A percentile compares a stretch with the other conserved stretches of the same genome.
Conservation (phyloP, 2,888 invertebrate species). For the Dexiosoma caninum region DNA sequence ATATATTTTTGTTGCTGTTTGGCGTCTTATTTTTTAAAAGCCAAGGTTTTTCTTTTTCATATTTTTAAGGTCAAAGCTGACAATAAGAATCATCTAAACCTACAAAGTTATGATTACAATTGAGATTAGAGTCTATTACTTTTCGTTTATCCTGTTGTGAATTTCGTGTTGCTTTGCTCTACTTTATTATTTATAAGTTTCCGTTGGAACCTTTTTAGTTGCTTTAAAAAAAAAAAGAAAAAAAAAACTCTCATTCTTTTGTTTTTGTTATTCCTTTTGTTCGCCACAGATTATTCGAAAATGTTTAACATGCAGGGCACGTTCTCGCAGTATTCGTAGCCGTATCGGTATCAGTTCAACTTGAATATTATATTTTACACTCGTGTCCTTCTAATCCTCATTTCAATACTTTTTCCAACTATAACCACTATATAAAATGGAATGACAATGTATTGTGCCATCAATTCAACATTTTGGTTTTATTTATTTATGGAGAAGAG, state of each 20-base stretch:
- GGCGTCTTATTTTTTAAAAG: too few relatives aligned
- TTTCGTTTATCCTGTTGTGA: slow-evolving; percentile 33
- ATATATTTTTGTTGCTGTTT: too few relatives aligned
- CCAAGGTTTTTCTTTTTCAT: too few relatives aligned
- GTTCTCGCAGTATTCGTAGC: slow-evolving; percentile 15
- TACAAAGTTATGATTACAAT: slow-evolving; percentile 21
- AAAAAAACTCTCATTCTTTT: too few relatives aligned
- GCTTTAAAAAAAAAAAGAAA: too few relatives aligned
- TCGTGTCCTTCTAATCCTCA: slow-evolving; percentile 42
- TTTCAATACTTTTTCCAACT: slow-evolving; percentile 27
- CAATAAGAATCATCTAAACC: neutral
- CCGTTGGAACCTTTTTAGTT: neutral
- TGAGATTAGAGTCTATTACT: slow-evolving; percentile 28
- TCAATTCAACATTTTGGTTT: neutral
- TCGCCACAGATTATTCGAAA: too few relatives aligned
- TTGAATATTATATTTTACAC: slow-evolving; percentile 27
- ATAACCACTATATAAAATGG: slow-evolving; percentile 21
- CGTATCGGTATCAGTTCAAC: slow-evolving; percentile 1
- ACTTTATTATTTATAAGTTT: neutral
- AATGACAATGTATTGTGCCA: neutral
- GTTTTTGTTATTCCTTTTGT: too few relatives aligned
- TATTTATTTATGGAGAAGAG: neutral
- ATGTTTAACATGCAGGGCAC: slow-evolving; percentile 11
- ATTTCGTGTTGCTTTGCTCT: slow-evolving; percentile 22
- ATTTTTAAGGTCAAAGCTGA: slow-evolving; percentile 11